Percentiles rank a stretch among this genome's conserved stretches.
These are phyloP conservation scores for Cephus nigrinus DNA, from an alignment of 2,888 invertebrate genomes.

Conservation along the genomic window DNA sequence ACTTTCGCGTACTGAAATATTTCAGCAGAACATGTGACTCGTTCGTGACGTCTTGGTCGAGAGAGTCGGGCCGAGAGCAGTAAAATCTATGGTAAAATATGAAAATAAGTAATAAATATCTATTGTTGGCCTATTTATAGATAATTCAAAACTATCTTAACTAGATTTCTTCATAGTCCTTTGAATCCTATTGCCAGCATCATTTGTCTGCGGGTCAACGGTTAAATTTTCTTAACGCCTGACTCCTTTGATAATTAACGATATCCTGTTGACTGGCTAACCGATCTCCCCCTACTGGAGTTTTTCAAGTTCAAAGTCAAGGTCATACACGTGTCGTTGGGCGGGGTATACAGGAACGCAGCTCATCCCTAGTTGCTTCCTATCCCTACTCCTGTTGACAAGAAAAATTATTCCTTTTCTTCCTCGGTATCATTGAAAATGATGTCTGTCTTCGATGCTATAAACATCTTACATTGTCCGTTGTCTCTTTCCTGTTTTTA, in stretches of 20 bases:
- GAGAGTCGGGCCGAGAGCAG: background rate
- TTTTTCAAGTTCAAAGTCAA: conserved; percentile 30
- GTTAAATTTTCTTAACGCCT: background rate
- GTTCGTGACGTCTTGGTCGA: background rate
- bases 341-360: background rate
- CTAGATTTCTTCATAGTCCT: background rate
- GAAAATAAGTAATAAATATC: background rate
- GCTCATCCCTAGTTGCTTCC: background rate
- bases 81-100: background rate
- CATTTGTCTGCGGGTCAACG: background rate
- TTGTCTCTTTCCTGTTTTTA: background rate
- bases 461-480: background rate
- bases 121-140: background rate
- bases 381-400: background rate
- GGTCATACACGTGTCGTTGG: conserved; percentile 31
- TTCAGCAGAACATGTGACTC: background rate
- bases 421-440: background rate
- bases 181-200: background rate
- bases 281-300: background rate
- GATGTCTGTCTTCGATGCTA: background rate
- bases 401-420: background rate
- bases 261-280: background rate
- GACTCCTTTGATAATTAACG: background rate
- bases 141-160: background rate
- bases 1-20: background rate